Evolutionary conservation across 2,113 vertebrate species (phyloP), one percentile per base, ranked within the genome.

Genomic region (Apus apus): DNA sequence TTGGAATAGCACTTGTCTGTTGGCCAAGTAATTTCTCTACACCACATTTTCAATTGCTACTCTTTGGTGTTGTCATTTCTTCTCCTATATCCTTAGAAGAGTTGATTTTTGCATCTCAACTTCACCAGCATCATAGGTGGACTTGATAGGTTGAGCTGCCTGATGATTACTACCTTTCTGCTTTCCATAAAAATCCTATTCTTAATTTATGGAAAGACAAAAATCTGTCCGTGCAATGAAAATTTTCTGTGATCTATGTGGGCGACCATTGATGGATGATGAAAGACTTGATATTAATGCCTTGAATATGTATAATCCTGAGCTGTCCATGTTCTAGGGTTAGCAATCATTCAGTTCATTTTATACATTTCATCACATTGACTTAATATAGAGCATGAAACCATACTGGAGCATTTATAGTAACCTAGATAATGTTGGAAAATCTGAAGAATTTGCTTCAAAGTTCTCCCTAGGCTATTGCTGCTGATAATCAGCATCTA

Each of bases 221-320:
- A 91, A 91, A 94, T 96, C 87, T 96, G 75, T 96, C 94, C 85
- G 19, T 84, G 90, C 96, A 95, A 92, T 91, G 91, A 92, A 96
- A 97, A 97, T 97, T 90, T 90, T 74, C 74, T 70, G 83, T 97
- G 92, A 96, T 96, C 94, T 97, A 89, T 85, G 56, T 79, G 61
- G 79, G 80, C 81, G 93, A 75, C 84, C 87, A 46, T 2, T 96
- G 96, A 97, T 93, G 84, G 85, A 97, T 95, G 94, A 76, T 80
- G 95, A 89, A 96, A 85, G 92, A 54, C 62, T 83, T 61, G 60
- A 71, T 94, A 94, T 96, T 95, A 95, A 88, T 95, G 74, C 64
- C 78, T 76, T 65, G 76, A 76, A 80, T 95, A 82, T 88, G 91
- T 83, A 87, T 83, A 85, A 94, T 73, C 23, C 76, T 57, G 79